These are phyloP conservation scores for Zygogramma bicolorata DNA, from an alignment of 2,888 invertebrate genomes.

Conservation along the genomic window DNA sequence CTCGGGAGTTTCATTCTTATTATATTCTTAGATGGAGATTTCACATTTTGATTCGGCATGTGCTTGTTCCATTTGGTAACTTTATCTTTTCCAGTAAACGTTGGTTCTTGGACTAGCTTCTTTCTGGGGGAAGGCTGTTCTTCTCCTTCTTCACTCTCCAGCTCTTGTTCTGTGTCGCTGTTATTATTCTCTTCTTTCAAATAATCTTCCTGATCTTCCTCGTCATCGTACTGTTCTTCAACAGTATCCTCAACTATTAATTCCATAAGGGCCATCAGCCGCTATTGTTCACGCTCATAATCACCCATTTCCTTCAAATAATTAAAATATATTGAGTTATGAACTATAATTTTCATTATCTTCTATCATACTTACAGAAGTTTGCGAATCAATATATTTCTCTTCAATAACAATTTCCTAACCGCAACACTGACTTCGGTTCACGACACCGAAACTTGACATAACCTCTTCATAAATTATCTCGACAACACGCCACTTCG, in stretches of 20 bases:
- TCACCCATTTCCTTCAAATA: conserved; percentile 4
- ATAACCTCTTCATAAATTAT: too few relatives aligned
- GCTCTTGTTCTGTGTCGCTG: background rate
- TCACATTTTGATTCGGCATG: background rate
- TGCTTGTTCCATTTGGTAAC: too few relatives aligned
- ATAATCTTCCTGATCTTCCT: background rate
- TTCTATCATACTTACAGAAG: too few relatives aligned
- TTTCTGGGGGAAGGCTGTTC: background rate
- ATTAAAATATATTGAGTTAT: background rate
- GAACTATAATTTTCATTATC: too few relatives aligned
- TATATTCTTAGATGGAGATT: background rate
- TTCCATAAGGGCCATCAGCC: background rate
- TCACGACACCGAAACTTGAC: too few relatives aligned
- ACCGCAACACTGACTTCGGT: too few relatives aligned
- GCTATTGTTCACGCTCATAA: conserved; percentile 5
- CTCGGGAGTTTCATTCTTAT: background rate
- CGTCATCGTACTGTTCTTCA: too few relatives aligned
- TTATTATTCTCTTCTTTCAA: background rate
- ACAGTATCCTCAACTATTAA: background rate
- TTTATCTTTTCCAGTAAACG: too few relatives aligned
- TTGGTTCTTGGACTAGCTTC: background rate
- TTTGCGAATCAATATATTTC: too few relatives aligned
- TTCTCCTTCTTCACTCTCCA: background rate
- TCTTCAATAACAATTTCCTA: too few relatives aligned
- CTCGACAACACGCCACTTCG: too few relatives aligned